phyloP scores from a whole-genome alignment of 1,140 invertebrate genomes.

The Achatina immaculata region DNA sequence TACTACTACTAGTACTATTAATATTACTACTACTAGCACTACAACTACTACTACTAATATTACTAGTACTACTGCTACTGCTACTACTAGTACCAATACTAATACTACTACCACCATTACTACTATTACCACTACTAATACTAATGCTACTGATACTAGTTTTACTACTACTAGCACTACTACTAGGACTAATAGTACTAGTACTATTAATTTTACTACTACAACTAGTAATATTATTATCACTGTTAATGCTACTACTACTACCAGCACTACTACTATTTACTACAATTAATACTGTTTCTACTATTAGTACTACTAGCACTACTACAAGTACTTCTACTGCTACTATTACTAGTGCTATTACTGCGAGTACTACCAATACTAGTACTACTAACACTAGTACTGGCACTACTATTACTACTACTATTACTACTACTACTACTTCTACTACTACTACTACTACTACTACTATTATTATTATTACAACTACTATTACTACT shows the following conservation, averaged over 20 bases:
- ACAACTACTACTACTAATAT: not conserved
- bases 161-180: not conserved
- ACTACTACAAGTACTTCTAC: slow-evolving; percentile 1
- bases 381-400: slow-evolving; percentile 4
- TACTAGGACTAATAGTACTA: not conserved
- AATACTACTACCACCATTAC: no score
- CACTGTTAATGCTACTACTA: not conserved
- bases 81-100: no score
- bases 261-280: not conserved
- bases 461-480: slow-evolving; percentile 5
- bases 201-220: not conserved
- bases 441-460: slow-evolving; percentile 18
- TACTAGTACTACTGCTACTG: no score
- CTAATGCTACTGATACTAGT: not conserved
- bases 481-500: no score
- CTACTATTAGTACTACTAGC: no score
- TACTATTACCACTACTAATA: not conserved
- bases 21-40: not conserved
- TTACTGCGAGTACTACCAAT: slow-evolving; percentile 20
- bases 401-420: slow-evolving; percentile 8
- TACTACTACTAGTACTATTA: no score
- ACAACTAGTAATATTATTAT: not conserved
- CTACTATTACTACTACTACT: slow-evolving; percentile 18
- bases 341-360: slow-evolving; percentile 6
- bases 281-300: not conserved